phyloP scores from a whole-genome alignment of 2,797 vertebrate species.

The Coluber constrictor region DNA sequence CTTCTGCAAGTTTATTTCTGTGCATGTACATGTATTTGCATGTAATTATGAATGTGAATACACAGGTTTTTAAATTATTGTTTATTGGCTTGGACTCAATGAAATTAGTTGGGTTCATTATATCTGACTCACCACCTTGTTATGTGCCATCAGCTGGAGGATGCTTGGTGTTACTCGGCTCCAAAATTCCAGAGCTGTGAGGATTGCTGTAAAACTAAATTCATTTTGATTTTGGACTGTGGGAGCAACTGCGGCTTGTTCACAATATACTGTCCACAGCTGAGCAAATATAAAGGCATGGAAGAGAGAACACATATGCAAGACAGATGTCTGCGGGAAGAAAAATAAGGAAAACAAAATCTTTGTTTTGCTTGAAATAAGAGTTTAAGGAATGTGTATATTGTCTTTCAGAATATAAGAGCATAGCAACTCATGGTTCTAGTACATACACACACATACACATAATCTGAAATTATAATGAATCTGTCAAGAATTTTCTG shows the following conservation, averaged over 20 bases:
- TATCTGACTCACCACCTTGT: constrained; percentile 89
- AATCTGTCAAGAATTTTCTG: background rate
- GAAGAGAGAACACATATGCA: constrained; percentile 99
- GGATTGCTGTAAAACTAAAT: constrained; percentile 91
- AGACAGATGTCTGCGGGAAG: constrained; percentile 87
- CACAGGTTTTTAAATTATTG: constrained; percentile 22
- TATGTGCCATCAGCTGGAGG: constrained; percentile 98
- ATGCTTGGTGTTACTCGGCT: constrained; percentile 97
- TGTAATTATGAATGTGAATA: background rate
- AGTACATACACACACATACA: background rate
- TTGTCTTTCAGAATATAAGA: background rate
- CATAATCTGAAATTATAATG: constrained; percentile 4
- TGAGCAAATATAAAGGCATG: constrained; percentile 99
- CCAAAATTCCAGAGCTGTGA: constrained; percentile 98
- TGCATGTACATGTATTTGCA: background rate
- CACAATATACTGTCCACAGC: constrained; percentile 98
- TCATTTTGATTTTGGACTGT: constrained; percentile 94
- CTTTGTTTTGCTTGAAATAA: background rate
- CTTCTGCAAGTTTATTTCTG: background rate
- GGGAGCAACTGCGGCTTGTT: constrained; percentile 88
- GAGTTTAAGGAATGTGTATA: background rate
- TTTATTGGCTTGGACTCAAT: background rate
- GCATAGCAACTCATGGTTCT: background rate
- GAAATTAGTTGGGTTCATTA: background rate
- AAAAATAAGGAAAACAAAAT: constrained; percentile 34